Percentiles rank a stretch among this genome's conserved stretches.
These are phyloP conservation scores for Mormyrops attenuatus DNA, from an alignment of 2,797 vertebrate genomes.

Conservation along the genomic window DNA sequence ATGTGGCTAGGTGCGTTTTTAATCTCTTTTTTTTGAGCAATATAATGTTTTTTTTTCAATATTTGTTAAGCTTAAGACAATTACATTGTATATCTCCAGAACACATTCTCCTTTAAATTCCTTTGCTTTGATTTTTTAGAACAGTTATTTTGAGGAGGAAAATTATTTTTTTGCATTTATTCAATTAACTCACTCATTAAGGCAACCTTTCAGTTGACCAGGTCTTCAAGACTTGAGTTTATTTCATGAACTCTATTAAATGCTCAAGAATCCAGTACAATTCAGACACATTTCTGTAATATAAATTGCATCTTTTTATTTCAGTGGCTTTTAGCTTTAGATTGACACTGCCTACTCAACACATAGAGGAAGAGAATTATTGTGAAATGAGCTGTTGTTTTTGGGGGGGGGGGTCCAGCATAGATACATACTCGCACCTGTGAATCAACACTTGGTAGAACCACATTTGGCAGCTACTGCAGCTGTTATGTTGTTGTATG, in stretches of 20 bases:
- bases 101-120: background rate
- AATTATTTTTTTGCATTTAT: background rate
- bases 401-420: background rate
- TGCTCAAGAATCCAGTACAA: background rate
- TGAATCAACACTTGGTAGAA: background rate
- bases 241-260: background rate
- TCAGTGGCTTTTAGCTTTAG: background rate
- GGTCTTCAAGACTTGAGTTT: background rate
- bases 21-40: background rate
- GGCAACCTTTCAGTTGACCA: background rate
- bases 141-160: background rate
- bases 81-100: background rate
- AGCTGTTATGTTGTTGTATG: background rate
- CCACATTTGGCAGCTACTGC: background rate
- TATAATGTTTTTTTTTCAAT: background rate
- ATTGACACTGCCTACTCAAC: slow-evolving; percentile 2
- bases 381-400: background rate
- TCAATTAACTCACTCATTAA: background rate
- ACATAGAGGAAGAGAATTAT: background rate
- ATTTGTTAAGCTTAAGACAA: background rate
- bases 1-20: background rate
- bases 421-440: background rate
- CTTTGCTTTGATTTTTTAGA: background rate
- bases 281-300: background rate
- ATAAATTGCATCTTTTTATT: background rate